phyloP scores from a whole-genome alignment of 2,888 invertebrate genomes.

The Troides oblongomaculatus region DNA sequence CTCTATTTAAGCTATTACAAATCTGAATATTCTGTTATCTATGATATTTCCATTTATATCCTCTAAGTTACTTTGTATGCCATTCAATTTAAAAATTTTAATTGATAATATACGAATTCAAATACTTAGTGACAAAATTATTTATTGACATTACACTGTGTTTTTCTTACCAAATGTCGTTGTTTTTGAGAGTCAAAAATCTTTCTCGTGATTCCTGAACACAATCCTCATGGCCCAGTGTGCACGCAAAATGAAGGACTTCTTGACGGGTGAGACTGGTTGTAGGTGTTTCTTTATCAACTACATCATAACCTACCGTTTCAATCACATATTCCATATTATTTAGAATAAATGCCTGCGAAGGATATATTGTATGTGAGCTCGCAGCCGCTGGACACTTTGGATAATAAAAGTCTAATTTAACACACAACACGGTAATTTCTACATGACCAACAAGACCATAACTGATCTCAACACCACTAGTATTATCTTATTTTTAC shows the following conservation, averaged over 20 bases:
- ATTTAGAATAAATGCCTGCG: slow-evolving; percentile 53
- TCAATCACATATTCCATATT: slow-evolving; percentile 59
- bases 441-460: too few species aligned
- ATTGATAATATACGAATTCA: too few species aligned
- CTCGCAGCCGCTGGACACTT: too few species aligned
- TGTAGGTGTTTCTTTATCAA: slow-evolving; percentile 52
- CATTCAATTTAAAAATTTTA: too few species aligned
- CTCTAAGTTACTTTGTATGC: too few species aligned
- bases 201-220: slow-evolving; percentile 57
- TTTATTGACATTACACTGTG: neutral
- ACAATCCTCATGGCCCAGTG: slow-evolving; percentile 79
- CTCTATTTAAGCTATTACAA: neutral
- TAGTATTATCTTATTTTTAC: too few species aligned
- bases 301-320: slow-evolving; percentile 51
- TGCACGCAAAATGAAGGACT: slow-evolving; percentile 83
- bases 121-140: too few species aligned
- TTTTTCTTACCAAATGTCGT: slow-evolving; percentile 15
- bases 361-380: slow-evolving; percentile 10
- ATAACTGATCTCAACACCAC: too few species aligned
- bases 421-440: too few species aligned
- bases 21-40: neutral
- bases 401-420: too few species aligned
- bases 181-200: slow-evolving; percentile 48
- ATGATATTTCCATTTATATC: too few species aligned
- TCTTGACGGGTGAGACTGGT: slow-evolving; percentile 71